Conservation (phyloP, 2,113 vertebrate species). For the Spheniscus mendiculus region DNA sequence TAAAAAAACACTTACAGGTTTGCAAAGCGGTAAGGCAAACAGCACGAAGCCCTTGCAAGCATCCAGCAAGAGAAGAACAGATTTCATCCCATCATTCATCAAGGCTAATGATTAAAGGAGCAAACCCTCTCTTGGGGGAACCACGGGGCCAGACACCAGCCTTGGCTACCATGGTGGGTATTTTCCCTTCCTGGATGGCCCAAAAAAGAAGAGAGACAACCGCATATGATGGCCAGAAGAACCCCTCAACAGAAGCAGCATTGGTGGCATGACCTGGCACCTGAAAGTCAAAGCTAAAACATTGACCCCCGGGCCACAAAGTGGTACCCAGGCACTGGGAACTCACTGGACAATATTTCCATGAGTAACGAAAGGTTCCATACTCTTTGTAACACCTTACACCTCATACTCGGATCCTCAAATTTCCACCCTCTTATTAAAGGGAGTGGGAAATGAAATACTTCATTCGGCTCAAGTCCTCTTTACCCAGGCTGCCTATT, state of each 20-base stretch:
- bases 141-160: not conserved
- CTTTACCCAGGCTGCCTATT: not conserved
- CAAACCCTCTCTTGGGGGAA: not conserved
- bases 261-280: not conserved
- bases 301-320: fast-evolving
- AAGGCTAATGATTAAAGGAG: not conserved
- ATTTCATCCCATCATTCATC: not conserved
- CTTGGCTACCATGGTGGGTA: not conserved
- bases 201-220: not conserved
- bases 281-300: not conserved
- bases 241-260: fast-evolving
- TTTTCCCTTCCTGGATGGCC: not conserved
- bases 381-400: not conserved
- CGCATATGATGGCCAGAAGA: not conserved
- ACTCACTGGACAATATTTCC: fast-evolving
- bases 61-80: not conserved
- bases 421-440: not conserved
- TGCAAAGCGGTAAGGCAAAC: not conserved
- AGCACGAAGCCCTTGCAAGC: not conserved
- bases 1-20: not conserved
- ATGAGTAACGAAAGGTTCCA: fast-evolving
- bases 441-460: not conserved
- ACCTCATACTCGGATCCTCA: not conserved
- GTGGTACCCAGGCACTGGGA: not conserved
- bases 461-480: not conserved